Evolutionary conservation across 2,113 vertebrate species (phyloP).

Genomic region (Coreoperca whiteheadi): DNA sequence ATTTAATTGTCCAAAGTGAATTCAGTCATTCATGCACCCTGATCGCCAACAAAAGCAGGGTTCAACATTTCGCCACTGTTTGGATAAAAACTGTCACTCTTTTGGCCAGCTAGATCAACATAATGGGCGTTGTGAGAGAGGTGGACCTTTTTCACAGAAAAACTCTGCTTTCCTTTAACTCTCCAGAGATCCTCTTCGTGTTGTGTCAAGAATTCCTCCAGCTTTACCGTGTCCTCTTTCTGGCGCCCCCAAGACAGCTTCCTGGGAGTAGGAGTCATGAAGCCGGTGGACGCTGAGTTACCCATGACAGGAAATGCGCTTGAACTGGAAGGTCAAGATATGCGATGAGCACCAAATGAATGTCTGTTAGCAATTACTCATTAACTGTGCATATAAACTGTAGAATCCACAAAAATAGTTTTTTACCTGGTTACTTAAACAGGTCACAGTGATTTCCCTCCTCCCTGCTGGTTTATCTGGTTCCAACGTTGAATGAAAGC

Average conservation of each 20-base stretch:
- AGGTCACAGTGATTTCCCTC: background rate
- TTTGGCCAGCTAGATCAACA: conserved; percentile 13
- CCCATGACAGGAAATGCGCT: conserved; percentile 53
- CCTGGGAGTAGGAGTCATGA: conserved; percentile 31
- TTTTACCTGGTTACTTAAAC: conserved; percentile 19
- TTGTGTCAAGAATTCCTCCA: conserved; percentile 48
- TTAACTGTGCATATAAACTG: background rate
- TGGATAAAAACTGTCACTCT: background rate
- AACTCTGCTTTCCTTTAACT: conserved; percentile 24
- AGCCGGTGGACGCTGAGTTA: conserved; percentile 50
- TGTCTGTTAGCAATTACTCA: background rate
- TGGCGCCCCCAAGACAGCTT: conserved; percentile 41
- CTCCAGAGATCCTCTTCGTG: conserved; percentile 51
- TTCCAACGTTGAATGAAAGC: conserved; percentile 1
- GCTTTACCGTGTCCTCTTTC: conserved; percentile 52
- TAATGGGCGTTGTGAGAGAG: conserved; percentile 17
- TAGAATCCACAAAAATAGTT: background rate
- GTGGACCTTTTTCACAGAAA: conserved; percentile 31
- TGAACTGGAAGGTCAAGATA: background rate
- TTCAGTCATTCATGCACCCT: conserved; percentile 10
- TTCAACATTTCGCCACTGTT: conserved; percentile 27
- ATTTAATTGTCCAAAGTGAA: background rate
- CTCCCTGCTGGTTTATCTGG: background rate
- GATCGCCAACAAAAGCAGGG: conserved; percentile 49
- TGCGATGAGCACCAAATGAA: background rate